Conservation (phyloP, 2,888 invertebrate species). For the Drosophila mettleri region DNA sequence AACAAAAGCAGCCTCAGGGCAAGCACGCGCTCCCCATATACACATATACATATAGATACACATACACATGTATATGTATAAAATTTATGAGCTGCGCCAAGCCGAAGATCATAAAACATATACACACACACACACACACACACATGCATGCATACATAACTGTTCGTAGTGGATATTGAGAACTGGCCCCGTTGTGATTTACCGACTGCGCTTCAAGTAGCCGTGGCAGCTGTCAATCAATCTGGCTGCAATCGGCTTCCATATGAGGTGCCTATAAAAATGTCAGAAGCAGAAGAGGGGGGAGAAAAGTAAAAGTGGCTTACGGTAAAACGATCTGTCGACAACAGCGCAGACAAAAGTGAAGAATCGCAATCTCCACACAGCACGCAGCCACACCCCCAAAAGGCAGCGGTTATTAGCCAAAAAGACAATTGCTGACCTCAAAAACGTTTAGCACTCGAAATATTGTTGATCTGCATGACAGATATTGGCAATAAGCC, state of each 20-base stretch:
- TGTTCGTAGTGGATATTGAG: constrained; percentile 17
- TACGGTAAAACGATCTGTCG: constrained; percentile 66
- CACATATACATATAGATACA: constrained; percentile 13
- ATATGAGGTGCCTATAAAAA: constrained; percentile 74
- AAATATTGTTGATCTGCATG: constrained; percentile 63
- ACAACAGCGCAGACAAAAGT: constrained; percentile 15
- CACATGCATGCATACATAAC: background rate
- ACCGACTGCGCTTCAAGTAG: constrained; percentile 76
- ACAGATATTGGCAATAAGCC: constrained; percentile 50
- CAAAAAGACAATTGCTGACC: constrained; percentile 69
- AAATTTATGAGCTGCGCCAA: constrained; percentile 64
- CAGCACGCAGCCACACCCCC: constrained; percentile 34
- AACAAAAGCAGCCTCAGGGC: constrained; percentile 50
- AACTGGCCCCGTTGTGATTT: constrained; percentile 64
- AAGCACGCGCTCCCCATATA: constrained; percentile 66
- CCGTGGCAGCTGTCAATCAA: constrained; percentile 74
- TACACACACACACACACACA: background rate
- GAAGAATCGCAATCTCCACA: constrained; percentile 32
- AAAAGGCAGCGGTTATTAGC: constrained; percentile 40
- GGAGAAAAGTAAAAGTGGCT: constrained; percentile 74
- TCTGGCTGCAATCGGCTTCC: constrained; percentile 75
- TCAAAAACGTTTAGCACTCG: constrained; percentile 75
- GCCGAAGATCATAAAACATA: constrained; percentile 9
- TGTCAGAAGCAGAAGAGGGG: constrained; percentile 45
- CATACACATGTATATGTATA: background rate